These are phyloP conservation scores for Catalaphyllia jardinei DNA, from an alignment of 64 coral and sea anemone species.

Conservation along the genomic window DNA sequence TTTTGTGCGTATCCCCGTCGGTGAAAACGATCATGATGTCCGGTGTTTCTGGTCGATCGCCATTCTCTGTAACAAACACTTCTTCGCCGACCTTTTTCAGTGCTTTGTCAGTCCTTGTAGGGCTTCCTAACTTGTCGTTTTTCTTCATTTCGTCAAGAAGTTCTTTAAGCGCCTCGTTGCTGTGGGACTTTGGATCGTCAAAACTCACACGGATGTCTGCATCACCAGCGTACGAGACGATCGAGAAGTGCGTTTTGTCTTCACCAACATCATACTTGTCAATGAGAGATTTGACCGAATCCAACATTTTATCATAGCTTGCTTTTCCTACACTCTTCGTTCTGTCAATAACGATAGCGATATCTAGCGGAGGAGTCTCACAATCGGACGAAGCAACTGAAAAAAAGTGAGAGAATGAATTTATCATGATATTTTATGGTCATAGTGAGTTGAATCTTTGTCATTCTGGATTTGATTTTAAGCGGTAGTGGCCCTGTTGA, in stretches of 20 bases:
- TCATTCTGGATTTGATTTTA: too few relatives aligned
- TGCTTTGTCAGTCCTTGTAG: not conserved
- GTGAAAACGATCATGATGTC: slow-evolving; percentile 38
- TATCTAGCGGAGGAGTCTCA: slow-evolving; percentile 10
- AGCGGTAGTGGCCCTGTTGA: too few relatives aligned
- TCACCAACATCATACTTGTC: not conserved
- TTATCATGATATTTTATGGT: too few relatives aligned
- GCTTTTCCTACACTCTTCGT: slow-evolving; percentile 12
- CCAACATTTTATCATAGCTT: slow-evolving; percentile 23
- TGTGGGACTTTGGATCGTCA: not conserved
- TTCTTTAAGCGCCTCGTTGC: not conserved
- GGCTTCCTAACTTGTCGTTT: not conserved
- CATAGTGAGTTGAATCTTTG: too few relatives aligned
- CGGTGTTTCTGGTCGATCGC: slow-evolving; percentile 13
- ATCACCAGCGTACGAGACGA: not conserved
- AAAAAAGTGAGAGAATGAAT: not conserved
- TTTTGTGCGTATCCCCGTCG: not conserved
- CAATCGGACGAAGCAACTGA: not conserved
- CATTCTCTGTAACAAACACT: not conserved
- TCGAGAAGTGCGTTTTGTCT: slow-evolving; percentile 9
- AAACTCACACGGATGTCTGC: not conserved
- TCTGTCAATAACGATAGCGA: slow-evolving; percentile 3
- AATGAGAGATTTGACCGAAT: not conserved
- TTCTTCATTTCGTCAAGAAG: slow-evolving; percentile 1
- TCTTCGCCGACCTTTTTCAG: not conserved